Evolutionary conservation across 2,113 vertebrate genomes (phyloP).

Genomic region (Cyprinus carpio): DNA sequence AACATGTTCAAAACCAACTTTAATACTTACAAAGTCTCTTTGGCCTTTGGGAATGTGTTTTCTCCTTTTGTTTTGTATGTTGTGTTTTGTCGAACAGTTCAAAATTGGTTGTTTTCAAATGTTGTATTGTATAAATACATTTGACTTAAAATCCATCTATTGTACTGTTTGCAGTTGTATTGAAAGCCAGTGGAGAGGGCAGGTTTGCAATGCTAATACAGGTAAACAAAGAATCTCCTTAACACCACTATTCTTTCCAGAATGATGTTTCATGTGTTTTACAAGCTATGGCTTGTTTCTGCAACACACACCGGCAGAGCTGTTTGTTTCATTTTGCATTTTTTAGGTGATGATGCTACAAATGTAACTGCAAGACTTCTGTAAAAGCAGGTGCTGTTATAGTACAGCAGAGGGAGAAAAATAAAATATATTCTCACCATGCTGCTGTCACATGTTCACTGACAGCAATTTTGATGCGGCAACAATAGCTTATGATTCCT

Average conservation of each 20-base stretch:
- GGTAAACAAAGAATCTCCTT: constrained; percentile 52
- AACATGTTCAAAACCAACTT: not conserved
- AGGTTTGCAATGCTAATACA: constrained; percentile 76
- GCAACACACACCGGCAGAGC: constrained; percentile 58
- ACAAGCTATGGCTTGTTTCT: constrained; percentile 68
- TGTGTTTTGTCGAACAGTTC: not conserved
- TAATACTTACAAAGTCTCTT: not conserved
- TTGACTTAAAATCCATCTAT: constrained; percentile 61
- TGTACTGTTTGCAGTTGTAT: constrained; percentile 93
- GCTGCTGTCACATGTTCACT: constrained; percentile 54
- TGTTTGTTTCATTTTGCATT: constrained; percentile 61
- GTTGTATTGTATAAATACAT: not conserved
- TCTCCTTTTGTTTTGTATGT: not conserved
- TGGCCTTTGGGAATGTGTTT: not conserved
- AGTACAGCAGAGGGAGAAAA: constrained; percentile 41
- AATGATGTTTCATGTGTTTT: constrained; percentile 50
- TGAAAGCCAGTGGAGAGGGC: constrained; percentile 82
- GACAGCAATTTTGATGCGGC: constrained; percentile 55
- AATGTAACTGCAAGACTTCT: constrained; percentile 47
- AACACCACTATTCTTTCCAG: constrained; percentile 62
- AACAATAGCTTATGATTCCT: constrained; percentile 63
- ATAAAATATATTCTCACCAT: constrained; percentile 54
- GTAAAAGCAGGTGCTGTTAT: constrained; percentile 53
- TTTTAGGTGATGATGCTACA: constrained; percentile 48
- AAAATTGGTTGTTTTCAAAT: not conserved